These are phyloP conservation scores for Zaprionus ghesquierei DNA, from an alignment of 1,140 invertebrate species.

Conservation along the genomic window DNA sequence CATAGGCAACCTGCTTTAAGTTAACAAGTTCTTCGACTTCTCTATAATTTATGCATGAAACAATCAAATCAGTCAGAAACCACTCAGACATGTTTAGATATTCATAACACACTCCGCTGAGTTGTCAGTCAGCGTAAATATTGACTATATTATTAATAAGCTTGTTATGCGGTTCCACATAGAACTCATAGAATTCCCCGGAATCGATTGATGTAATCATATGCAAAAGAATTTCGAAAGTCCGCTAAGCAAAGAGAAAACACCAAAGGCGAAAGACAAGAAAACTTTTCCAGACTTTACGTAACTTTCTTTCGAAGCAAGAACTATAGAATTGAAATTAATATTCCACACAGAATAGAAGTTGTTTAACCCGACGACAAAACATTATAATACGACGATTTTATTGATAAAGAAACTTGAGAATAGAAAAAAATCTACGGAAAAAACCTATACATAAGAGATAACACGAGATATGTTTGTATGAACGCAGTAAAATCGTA, in stretches of 20 bases:
- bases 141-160: background rate
- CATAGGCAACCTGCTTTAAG: slow-evolving; percentile 43
- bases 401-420: background rate
- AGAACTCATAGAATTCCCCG: slow-evolving; percentile 19
- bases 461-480: background rate
- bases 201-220: slow-evolving; percentile 35
- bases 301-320: slow-evolving; percentile 9
- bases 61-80: slow-evolving; percentile 33
- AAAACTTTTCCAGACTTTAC: slow-evolving; percentile 7
- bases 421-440: background rate
- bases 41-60: slow-evolving; percentile 46
- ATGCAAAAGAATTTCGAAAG: slow-evolving; percentile 53
- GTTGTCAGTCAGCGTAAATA: slow-evolving; percentile 3
- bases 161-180: background rate
- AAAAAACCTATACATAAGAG: background rate
- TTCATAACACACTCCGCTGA: slow-evolving; percentile 44
- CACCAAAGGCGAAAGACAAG: background rate
- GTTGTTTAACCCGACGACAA: background rate
- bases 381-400: background rate
- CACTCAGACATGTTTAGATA: slow-evolving; percentile 42
- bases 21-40: background rate
- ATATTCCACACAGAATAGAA: background rate
- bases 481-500: no score
- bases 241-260: slow-evolving; percentile 1
- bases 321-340: background rate